These are phyloP conservation scores for Epizoanthus stellaris DNA, from an alignment of 92 coral and sea anemone species.

Conservation along the genomic window DNA sequence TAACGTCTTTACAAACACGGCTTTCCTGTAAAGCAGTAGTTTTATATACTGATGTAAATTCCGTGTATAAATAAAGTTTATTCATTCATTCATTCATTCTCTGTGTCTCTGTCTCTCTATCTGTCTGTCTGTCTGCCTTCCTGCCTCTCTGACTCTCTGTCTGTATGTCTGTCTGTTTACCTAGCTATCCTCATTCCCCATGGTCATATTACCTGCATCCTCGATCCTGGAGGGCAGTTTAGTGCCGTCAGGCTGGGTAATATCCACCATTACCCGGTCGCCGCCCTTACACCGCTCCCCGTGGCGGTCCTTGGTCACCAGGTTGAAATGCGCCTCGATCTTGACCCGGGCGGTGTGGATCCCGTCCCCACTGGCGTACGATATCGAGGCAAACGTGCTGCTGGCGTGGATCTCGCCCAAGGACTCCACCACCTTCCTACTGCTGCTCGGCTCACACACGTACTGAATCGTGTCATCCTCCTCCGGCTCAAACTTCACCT, in stretches of 20 bases:
- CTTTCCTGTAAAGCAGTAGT: too few relatives aligned
- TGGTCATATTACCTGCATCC: slow-evolving; percentile 75
- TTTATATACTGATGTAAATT: too few relatives aligned
- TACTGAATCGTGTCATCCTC: slow-evolving; percentile 96
- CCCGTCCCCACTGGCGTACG: slow-evolving; percentile 97
- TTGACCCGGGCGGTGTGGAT: slow-evolving; percentile 95
- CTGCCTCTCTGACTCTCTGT: not conserved
- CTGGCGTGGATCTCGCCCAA: slow-evolving; percentile 88
- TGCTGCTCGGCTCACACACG: slow-evolving; percentile 71
- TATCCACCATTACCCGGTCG: slow-evolving; percentile 83
- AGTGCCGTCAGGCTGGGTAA: slow-evolving; percentile 88
- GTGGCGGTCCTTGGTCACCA: slow-evolving; percentile 96
- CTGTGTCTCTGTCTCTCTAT: too few relatives aligned
- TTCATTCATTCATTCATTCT: too few relatives aligned
- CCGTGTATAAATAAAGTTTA: too few relatives aligned
- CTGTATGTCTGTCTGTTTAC: not conserved
- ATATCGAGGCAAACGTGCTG: slow-evolving; percentile 97
- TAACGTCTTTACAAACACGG: too few relatives aligned
- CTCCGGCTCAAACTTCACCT: slow-evolving; percentile 92
- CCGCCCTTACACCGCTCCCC: slow-evolving; percentile 95
- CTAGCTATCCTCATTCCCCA: not conserved
- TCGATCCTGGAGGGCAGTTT: slow-evolving; percentile 72
- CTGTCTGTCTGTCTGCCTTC: too few relatives aligned
- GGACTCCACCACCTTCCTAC: slow-evolving; percentile 73
- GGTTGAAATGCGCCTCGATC: slow-evolving; percentile 89